phyloP scores from a whole-genome alignment of 2,888 invertebrate genomes.

The Spodoptera exigua region DNA sequence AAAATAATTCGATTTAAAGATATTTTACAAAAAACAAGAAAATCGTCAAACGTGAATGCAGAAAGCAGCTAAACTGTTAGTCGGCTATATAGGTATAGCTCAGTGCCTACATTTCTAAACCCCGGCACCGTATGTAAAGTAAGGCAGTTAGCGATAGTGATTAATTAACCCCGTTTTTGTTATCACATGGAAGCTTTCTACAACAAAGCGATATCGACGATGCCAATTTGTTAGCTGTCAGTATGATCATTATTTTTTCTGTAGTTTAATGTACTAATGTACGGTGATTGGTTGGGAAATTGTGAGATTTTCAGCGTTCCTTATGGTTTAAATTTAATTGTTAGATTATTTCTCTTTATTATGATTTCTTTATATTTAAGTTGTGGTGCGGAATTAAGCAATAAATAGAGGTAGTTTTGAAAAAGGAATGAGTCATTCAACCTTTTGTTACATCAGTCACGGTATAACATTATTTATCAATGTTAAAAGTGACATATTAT shows the following conservation, averaged over 20 bases:
- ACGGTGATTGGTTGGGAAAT: constrained; percentile 61
- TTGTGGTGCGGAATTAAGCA: too few relatives aligned
- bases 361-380: background rate
- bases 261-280: constrained; percentile 59
- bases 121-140: constrained; percentile 24
- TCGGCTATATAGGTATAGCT: too few relatives aligned
- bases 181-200: constrained; percentile 66
- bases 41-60: too few relatives aligned
- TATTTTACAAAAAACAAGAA: too few relatives aligned
- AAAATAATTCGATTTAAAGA: too few relatives aligned
- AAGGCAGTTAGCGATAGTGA: constrained; percentile 55
- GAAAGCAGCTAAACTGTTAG: too few relatives aligned
- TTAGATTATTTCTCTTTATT: background rate
- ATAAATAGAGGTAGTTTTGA: too few relatives aligned
- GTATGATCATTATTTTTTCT: constrained; percentile 48
- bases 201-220: constrained; percentile 66
- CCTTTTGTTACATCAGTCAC: too few relatives aligned
- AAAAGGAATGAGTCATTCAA: too few relatives aligned
- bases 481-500: too few relatives aligned
- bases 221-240: constrained; percentile 70
- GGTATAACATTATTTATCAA: too few relatives aligned
- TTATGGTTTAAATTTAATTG: background rate
- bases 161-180: constrained; percentile 74
- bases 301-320: constrained; percentile 22
- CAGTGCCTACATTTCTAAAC: constrained; percentile 12